phyloP scores from a whole-genome alignment of 2,888 invertebrate species.

The Ophion costatus region DNA sequence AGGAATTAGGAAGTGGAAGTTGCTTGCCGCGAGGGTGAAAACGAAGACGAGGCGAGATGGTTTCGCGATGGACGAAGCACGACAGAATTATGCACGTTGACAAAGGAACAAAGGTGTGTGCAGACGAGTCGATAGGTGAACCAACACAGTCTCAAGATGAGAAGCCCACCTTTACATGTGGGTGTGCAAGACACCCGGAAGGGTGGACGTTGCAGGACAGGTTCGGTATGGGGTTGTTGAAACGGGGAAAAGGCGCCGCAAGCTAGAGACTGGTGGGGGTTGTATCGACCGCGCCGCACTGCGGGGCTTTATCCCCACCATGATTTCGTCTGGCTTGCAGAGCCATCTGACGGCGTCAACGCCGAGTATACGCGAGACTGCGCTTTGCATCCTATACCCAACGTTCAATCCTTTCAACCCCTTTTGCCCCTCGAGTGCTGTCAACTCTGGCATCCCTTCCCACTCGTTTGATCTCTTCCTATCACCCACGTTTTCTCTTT shows the following conservation, averaged over 20 bases:
- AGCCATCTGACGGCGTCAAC: constrained; percentile 46
- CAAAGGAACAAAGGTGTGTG: neutral
- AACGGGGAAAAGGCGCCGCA: constrained; percentile 65
- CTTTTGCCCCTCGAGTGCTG: constrained; percentile 10
- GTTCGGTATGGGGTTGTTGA: constrained; percentile 28
- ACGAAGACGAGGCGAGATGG: constrained; percentile 10
- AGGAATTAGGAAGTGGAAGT: neutral
- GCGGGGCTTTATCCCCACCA: constrained; percentile 83
- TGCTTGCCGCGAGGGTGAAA: neutral
- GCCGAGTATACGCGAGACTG: constrained; percentile 20
- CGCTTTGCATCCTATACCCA: constrained; percentile 46
- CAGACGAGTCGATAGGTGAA: neutral
- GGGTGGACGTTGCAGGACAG: constrained; percentile 41
- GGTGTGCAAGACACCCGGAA: constrained; percentile 22
- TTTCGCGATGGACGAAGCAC: neutral
- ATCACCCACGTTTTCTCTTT: no score
- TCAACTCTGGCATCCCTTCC: no score
- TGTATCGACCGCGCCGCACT: constrained; percentile 83
- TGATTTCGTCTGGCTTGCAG: constrained; percentile 33
- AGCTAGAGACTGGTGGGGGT: constrained; percentile 72
- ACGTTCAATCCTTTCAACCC: constrained; percentile 3
- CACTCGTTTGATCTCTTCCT: no score
- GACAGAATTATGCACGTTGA: constrained; percentile 10
- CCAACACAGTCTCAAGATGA: neutral
- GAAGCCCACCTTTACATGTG: neutral